Evolutionary conservation across 2,797 vertebrate genomes (phyloP).

Genomic region (Harpagifer antarcticus): DNA sequence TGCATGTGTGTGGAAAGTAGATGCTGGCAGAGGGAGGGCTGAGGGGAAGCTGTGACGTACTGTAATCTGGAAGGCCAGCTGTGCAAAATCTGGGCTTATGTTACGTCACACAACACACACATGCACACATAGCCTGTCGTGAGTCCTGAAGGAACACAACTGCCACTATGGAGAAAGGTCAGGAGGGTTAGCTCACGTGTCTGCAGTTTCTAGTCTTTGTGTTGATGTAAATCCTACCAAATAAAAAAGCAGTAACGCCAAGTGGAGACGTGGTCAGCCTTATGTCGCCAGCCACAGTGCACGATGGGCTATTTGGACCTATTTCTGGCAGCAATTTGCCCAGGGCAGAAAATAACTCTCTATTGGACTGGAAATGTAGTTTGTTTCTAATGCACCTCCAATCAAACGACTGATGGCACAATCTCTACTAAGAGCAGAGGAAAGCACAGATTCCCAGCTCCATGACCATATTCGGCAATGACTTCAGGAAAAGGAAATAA

Average conservation of each 20-base stretch:
- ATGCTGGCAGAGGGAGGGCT: conserved; percentile 62
- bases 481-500: conserved; percentile 75
- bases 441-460: conserved; percentile 75
- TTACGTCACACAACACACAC: conserved; percentile 76
- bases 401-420: conserved; percentile 58
- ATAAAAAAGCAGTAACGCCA: conserved; percentile 57
- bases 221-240: conserved; percentile 21
- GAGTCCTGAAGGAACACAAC: conserved; percentile 72
- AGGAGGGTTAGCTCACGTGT: conserved; percentile 46
- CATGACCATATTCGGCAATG: conserved; percentile 74
- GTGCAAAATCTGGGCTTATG: conserved; percentile 83
- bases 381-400: conserved; percentile 62
- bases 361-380: conserved; percentile 50
- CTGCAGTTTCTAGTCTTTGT: conserved; percentile 20
- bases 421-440: conserved; percentile 61
- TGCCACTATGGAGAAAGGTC: conserved; percentile 66
- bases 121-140: conserved; percentile 50
- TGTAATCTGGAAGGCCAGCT: conserved; percentile 87
- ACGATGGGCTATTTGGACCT: conserved; percentile 57
- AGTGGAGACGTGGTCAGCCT: conserved; percentile 68
- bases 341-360: conserved; percentile 63
- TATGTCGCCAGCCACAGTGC: conserved; percentile 55
- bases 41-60: conserved; percentile 76
- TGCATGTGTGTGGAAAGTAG: conserved; percentile 71
- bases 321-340: conserved; percentile 61